Percentiles rank a stretch among this genome's conserved stretches.
Conservation (phyloP, 2,113 vertebrate genomes). For the Elanus axillaris region DNA sequence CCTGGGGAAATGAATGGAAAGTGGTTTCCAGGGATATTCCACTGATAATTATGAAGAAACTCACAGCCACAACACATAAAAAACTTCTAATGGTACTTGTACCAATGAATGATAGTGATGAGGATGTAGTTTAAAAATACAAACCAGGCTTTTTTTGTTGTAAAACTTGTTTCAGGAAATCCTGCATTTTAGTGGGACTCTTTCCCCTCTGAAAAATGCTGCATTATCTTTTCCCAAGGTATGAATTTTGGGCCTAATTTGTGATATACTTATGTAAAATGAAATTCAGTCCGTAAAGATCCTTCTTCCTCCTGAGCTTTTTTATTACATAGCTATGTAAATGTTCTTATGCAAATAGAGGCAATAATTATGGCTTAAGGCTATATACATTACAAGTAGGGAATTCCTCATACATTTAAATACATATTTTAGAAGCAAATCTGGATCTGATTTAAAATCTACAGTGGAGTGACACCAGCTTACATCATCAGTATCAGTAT, state of each 20-base stretch:
- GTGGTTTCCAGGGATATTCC: neutral
- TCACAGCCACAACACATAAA: neutral
- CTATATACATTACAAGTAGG: neutral
- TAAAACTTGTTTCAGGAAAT: constrained; percentile 2
- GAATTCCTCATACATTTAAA: constrained; percentile 15
- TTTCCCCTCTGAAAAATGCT: neutral
- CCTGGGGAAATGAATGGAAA: neutral
- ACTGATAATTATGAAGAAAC: neutral
- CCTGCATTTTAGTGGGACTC: neutral
- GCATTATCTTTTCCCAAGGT: neutral
- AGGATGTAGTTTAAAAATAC: neutral
- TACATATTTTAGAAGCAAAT: neutral
- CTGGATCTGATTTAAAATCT: neutral
- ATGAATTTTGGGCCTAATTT: neutral
- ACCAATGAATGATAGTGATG: neutral
- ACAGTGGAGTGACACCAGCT: neutral
- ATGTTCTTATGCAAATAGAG: neutral
- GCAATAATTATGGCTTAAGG: neutral
- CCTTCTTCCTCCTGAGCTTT: neutral
- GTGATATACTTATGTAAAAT: neutral
- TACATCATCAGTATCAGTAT: neutral
- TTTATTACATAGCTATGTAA: neutral
- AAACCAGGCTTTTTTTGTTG: neutral
- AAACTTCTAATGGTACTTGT: neutral
- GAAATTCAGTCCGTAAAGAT: neutral